Conservation (phyloP, 92 coral and sea anemone genomes). For the Porites rus region DNA sequence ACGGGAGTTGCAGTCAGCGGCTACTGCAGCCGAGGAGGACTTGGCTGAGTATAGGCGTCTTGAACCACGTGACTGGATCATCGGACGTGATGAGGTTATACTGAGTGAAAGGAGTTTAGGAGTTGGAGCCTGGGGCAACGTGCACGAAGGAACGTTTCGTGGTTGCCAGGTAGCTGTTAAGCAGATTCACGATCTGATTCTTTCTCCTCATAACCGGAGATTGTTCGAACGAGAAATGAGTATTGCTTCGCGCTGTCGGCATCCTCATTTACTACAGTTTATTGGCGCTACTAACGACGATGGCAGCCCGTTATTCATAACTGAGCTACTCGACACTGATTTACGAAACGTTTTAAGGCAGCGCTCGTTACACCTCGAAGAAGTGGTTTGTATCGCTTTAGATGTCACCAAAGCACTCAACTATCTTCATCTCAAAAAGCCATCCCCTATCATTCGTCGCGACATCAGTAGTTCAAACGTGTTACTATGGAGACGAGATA, state of each 20-base stretch:
- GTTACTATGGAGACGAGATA: slow-evolving; percentile 92
- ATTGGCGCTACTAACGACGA: slow-evolving; percentile 97
- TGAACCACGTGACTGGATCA: slow-evolving; percentile 98
- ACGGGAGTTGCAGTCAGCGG: slow-evolving; percentile 73
- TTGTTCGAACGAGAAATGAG: slow-evolving; percentile 98
- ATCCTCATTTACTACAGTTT: slow-evolving; percentile 92
- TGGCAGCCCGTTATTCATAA: slow-evolving; percentile 85
- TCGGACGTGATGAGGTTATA: slow-evolving; percentile 87
- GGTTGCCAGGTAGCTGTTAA: slow-evolving; percentile 91
- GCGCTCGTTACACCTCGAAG: slow-evolving; percentile 93
- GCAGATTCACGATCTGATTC: slow-evolving; percentile 91
- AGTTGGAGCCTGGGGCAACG: slow-evolving; percentile 96
- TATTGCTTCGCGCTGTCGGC: slow-evolving; percentile 96
- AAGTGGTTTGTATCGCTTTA: slow-evolving; percentile 74
- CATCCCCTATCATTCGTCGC: slow-evolving; percentile 95
- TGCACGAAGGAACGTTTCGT: slow-evolving; percentile 91
- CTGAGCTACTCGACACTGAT: slow-evolving; percentile 91
- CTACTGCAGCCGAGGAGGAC: slow-evolving; percentile 70
- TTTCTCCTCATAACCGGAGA: slow-evolving; percentile 94
- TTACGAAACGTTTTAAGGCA: slow-evolving; percentile 78
- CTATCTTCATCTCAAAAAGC: slow-evolving; percentile 92
- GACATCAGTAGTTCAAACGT: slow-evolving; percentile 98
- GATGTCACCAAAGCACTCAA: slow-evolving; percentile 89
- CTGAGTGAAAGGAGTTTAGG: slow-evolving; percentile 78
- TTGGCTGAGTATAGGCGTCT: slow-evolving; percentile 87